A percentile compares a stretch with the other conserved stretches of the same genome.
These are phyloP conservation scores for Poecile atricapillus DNA, from an alignment of 2,113 vertebrate genomes.

Conservation along the genomic window DNA sequence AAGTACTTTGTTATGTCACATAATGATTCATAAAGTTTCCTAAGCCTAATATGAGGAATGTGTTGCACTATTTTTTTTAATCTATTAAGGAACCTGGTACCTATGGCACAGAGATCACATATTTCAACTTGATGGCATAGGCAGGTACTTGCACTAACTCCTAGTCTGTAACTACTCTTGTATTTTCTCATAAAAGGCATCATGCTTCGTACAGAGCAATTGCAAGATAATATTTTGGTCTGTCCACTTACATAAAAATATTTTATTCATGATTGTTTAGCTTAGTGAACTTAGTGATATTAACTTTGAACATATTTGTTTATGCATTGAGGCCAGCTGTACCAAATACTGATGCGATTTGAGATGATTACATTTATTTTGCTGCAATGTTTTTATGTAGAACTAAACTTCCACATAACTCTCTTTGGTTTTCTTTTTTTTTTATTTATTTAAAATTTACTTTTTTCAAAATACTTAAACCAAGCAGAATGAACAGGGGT, in stretches of 20 bases:
- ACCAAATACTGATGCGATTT: background rate
- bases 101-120: rapidly evolving
- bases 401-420: background rate
- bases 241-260: slow-evolving; percentile 8
- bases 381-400: background rate
- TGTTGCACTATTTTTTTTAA: background rate
- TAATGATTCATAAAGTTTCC: background rate
- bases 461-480: background rate
- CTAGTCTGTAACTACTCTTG: background rate
- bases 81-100: background rate
- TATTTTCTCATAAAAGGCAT: background rate
- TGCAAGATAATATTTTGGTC: background rate
- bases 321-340: background rate
- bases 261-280: slow-evolving; percentile 1
- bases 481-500: background rate
- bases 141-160: background rate
- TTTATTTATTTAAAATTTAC: background rate
- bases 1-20: background rate
- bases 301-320: background rate
- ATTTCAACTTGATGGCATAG: background rate
- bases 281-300: background rate
- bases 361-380: background rate
- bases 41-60: background rate
- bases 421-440: rapidly evolving
- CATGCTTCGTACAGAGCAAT: background rate